phyloP scores from a whole-genome alignment of 2,113 vertebrate genomes.

The Myrmecophaga tridactyla region DNA sequence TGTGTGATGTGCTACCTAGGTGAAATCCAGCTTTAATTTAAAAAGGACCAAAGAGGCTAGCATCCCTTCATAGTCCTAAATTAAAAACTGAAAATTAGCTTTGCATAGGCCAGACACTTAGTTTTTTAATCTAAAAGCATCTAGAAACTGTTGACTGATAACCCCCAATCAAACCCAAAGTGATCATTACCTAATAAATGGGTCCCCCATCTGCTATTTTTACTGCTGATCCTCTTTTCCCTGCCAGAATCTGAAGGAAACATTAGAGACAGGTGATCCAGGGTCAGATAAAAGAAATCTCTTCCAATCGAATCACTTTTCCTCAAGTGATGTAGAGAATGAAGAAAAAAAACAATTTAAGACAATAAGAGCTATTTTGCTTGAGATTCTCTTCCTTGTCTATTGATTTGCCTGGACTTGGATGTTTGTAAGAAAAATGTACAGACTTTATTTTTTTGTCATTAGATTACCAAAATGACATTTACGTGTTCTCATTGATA shows the following conservation, averaged over 20 bases:
- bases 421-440: not conserved
- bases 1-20: not conserved
- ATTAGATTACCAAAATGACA: not conserved
- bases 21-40: slow-evolving; percentile 19
- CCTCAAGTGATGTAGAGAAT: not conserved
- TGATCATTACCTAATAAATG: slow-evolving; percentile 11
- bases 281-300: slow-evolving; percentile 13
- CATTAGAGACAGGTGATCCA: not conserved
- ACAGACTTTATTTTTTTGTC: not conserved
- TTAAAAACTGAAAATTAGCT: not conserved
- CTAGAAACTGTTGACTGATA: slow-evolving; percentile 18
- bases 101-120: not conserved
- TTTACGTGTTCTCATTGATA: not conserved
- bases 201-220: slow-evolving; percentile 31
- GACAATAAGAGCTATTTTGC: not conserved
- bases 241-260: not conserved
- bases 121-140: not conserved
- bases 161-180: not conserved
- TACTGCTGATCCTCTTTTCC: not conserved
- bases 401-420: slow-evolving; percentile 3
- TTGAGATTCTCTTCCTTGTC: not conserved
- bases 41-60: slow-evolving; percentile 8
- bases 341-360: slow-evolving; percentile 9
- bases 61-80: not conserved
- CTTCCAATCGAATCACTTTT: slow-evolving; percentile 7